Conservation (phyloP, 2,888 invertebrate species). For the Halictus quadricinctus region DNA sequence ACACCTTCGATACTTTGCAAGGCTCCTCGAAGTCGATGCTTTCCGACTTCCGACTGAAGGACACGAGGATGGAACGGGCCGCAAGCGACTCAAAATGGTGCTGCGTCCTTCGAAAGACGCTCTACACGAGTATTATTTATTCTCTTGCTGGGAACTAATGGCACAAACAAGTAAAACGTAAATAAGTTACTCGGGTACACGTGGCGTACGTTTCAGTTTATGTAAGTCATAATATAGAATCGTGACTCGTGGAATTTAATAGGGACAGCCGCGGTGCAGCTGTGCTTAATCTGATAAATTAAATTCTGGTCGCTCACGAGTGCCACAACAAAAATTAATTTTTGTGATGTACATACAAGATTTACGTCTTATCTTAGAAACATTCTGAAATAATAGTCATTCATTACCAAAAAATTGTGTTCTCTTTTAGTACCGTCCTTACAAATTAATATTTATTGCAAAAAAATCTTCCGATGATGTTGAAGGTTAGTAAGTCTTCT, state of each 20-base stretch:
- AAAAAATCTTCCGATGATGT: no score
- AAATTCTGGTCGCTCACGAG: neutral
- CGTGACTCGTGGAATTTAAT: neutral
- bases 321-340: neutral
- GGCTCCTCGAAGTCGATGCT: neutral
- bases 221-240: neutral
- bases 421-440: no score
- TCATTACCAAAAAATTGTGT: no score
- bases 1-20: neutral
- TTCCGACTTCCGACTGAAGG: neutral
- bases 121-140: neutral
- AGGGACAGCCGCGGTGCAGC: neutral
- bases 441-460: no score
- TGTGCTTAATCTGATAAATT: neutral
- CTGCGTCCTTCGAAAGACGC: neutral
- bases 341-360: neutral
- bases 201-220: neutral
- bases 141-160: neutral
- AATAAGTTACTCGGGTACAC: neutral
- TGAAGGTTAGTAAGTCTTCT: neutral
- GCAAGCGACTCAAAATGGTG: neutral
- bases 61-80: neutral
- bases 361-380: neutral
- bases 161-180: neutral
- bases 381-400: no score